phyloP scores from a whole-genome alignment of 2,888 invertebrate genomes.

The Toxonevra muliebris region DNA sequence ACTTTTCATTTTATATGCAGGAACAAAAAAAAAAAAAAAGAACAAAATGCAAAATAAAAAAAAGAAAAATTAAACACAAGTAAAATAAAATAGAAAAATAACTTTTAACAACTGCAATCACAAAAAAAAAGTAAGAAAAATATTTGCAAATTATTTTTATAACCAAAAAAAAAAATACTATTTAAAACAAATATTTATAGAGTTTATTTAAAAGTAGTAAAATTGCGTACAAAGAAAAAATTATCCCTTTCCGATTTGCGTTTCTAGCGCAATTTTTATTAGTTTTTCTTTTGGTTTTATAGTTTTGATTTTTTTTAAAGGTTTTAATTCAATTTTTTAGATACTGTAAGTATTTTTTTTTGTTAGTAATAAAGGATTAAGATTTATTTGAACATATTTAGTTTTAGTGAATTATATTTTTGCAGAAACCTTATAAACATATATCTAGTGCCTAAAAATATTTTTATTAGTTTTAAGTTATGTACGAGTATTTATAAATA shows the following conservation, averaged over 20 bases:
- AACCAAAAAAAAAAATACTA: not conserved
- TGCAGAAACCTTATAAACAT: too few relatives aligned
- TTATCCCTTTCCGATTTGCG: too few relatives aligned
- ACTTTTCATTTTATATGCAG: conserved; percentile 58
- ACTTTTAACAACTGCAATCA: conserved; percentile 27
- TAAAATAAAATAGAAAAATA: conserved; percentile 14
- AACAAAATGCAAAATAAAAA: conserved; percentile 36
- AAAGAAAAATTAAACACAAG: conserved; percentile 20
- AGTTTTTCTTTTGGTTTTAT: too few relatives aligned
- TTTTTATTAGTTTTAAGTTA: not conserved
- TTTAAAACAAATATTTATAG: conserved; percentile 38
- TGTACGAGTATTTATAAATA: not conserved
- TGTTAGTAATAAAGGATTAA: not conserved
- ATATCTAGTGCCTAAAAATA: too few relatives aligned
- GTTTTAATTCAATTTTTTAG: not conserved
- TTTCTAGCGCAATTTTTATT: too few relatives aligned
- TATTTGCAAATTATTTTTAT: conserved; percentile 15
- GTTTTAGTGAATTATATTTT: too few relatives aligned
- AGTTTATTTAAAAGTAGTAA: conserved; percentile 31
- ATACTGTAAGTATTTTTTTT: not conserved
- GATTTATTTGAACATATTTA: conserved; percentile 3
- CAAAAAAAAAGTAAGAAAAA: conserved; percentile 35
- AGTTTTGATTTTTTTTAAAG: too few relatives aligned
- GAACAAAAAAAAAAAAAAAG: conserved; percentile 42
- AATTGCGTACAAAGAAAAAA: not conserved